A percentile compares a stretch with the other conserved stretches of the same genome.
phyloP scores from a whole-genome alignment of 2,888 invertebrate species.

The Pediacus dermestoides region DNA sequence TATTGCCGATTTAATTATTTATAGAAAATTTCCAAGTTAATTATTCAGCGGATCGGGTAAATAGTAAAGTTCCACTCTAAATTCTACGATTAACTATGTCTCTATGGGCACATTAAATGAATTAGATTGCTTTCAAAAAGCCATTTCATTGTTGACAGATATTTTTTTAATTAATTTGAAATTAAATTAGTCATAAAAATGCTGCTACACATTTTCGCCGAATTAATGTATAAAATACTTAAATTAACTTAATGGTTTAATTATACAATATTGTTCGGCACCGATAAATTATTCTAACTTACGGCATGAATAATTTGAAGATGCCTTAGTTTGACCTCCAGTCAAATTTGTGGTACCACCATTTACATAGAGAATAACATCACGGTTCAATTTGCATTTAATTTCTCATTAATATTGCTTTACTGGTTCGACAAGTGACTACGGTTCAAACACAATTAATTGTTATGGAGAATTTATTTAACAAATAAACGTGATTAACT shows the following conservation, averaged over 20 bases:
- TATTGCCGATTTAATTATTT: neutral
- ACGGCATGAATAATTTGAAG: constrained; percentile 34
- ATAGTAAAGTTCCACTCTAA: no score
- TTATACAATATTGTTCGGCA: constrained; percentile 13
- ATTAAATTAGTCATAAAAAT: no score
- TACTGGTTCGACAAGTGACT: constrained; percentile 6
- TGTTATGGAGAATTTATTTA: no score
- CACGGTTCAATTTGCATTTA: constrained; percentile 37
- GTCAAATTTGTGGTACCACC: constrained; percentile 31
- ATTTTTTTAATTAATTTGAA: no score
- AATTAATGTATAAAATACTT: neutral
- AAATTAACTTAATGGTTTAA: constrained; percentile 3
- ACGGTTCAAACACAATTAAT: no score
- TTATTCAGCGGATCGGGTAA: no score
- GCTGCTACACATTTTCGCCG: no score
- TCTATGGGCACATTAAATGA: no score
- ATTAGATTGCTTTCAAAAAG: no score
- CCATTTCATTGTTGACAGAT: no score
- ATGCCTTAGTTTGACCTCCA: constrained; percentile 32
- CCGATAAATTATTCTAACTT: constrained; percentile 18
- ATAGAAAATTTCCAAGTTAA: constrained; percentile 1
- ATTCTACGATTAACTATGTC: no score
- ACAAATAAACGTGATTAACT: no score
- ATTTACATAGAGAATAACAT: constrained; percentile 37
- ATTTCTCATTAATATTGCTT: constrained; percentile 26